These are phyloP conservation scores for Drosophila asahinai DNA, from an alignment of 1,140 invertebrate species.

Conservation along the genomic window DNA sequence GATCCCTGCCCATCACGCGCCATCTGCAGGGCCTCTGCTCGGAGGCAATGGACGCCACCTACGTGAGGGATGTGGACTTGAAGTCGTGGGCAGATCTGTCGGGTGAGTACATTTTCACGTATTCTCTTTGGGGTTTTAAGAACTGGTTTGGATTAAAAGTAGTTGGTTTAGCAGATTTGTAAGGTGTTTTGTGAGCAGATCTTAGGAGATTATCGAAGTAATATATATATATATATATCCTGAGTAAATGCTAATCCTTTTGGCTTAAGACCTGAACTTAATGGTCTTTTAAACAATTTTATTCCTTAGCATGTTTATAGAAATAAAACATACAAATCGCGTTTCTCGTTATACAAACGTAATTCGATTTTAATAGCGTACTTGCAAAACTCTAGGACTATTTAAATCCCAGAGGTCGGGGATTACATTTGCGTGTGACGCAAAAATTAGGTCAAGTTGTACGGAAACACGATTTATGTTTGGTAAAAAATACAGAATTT, in stretches of 20 bases:
- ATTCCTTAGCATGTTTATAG: not conserved
- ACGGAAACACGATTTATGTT: not conserved
- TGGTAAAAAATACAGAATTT: not conserved
- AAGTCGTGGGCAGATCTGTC: constrained; percentile 91
- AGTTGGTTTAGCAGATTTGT: not conserved
- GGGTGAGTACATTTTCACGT: constrained; percentile 86
- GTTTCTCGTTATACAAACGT: not conserved
- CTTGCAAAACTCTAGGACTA: constrained; percentile 11
- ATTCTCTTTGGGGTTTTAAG: not conserved
- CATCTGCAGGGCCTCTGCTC: constrained; percentile 91
- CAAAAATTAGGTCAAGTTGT: constrained; percentile 12
- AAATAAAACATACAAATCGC: constrained; percentile 5
- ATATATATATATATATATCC: too few species aligned
- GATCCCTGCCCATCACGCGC: constrained; percentile 90
- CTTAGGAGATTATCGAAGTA: too few species aligned
- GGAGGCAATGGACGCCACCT: constrained; percentile 91
- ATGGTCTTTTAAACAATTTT: not conserved
- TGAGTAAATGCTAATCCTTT: not conserved
- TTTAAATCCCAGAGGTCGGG: not conserved
- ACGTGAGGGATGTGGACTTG: constrained; percentile 91
- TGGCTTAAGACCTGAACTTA: too few species aligned
- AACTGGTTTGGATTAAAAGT: not conserved
- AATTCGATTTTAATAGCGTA: constrained; percentile 7
- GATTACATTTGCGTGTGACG: constrained; percentile 8
- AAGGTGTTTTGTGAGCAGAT: too few species aligned